Base-by-base conservation (phyloP, 30 jellyfish, hydroid and myxozoan genomes). In the Morbakka virulenta region DNA sequence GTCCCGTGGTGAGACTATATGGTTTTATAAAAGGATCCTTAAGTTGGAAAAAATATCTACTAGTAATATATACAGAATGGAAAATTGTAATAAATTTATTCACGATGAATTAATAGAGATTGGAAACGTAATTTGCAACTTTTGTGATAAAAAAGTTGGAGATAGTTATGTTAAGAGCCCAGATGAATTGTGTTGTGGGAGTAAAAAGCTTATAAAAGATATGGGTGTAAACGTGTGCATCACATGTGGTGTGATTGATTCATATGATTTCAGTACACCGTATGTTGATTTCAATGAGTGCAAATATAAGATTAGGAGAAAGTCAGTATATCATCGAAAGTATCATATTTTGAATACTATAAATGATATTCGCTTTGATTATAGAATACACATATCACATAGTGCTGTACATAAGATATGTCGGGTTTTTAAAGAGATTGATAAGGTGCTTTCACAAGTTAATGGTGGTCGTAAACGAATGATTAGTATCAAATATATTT, bases 251-350 rank as follows among this genome's bases (percentile, higher is more conserved):
- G 26, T 33, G 32, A 36, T 69, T 1, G 27, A 69, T 69, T 67
- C 69, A 34, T 69, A 69, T 24, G 72, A 41, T 69, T 69, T 36
- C 71, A 49, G 48, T 1, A 69, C 36, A 22, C 69, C 41, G 29
- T 69, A 69, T 49, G 21, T 69, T 35, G 82, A 69, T 69, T 69
- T 33, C 50, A 35, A 33, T 27, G 9, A 17, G 29, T 28, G 23
- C 21, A 36, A 69, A 36, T 69, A 69, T 69, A 33, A 49, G 82
- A 69, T 69, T 25, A 32, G 29, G 22, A 69, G 50, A 35, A 69
- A 69, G 21, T 69, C 82, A 22, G 24, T 69, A 33, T 69, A 69
- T 27, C 82, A 69, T 41, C 34, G 82, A 23, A 35, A 69, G 71
- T 69, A 69, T 33, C 82, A 41, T 69, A 36, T 69, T 13, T 69